A percentile compares a stretch with the other conserved stretches of the same genome.
Evolutionary conservation across 2,888 invertebrate species (phyloP).

Genomic region (Drosophila setosimentum): DNA sequence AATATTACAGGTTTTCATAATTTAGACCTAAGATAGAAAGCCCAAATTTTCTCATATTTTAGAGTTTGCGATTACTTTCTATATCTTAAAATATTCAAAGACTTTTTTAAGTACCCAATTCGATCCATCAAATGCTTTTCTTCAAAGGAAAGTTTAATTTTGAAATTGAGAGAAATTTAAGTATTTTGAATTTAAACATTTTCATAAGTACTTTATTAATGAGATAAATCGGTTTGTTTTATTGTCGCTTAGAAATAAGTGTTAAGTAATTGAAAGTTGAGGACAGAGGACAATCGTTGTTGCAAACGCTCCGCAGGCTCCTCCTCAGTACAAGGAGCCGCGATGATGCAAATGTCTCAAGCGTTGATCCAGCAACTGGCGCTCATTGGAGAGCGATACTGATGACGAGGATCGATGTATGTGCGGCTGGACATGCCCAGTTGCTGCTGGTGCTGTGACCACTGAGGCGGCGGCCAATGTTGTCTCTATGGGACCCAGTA

Average conservation of each 20-base stretch:
- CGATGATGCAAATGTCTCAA: constrained; percentile 81
- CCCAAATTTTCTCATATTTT: not conserved
- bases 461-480: constrained; percentile 18
- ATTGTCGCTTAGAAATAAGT: constrained; percentile 49
- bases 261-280: constrained; percentile 36
- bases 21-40: not conserved
- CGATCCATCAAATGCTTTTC: not conserved
- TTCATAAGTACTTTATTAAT: constrained; percentile 48
- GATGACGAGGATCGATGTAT: constrained; percentile 82
- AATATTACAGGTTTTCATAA: not conserved
- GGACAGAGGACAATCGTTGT: constrained; percentile 11
- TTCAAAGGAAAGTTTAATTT: not conserved
- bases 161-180: not conserved
- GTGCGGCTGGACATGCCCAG: constrained; percentile 60
- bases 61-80: not conserved
- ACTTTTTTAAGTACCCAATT: not conserved
- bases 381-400: constrained; percentile 75
- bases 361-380: constrained; percentile 74
- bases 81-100: not conserved
- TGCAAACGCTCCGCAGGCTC: constrained; percentile 41
- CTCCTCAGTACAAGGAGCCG: constrained; percentile 79
- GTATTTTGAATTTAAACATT: constrained; percentile 17
- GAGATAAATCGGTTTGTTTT: constrained; percentile 51
- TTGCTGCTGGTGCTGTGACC: constrained; percentile 1
- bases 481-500: constrained; percentile 53